Base-by-base conservation (phyloP, 2,797 vertebrate genomes). In the Numenius phaeopus region DNA sequence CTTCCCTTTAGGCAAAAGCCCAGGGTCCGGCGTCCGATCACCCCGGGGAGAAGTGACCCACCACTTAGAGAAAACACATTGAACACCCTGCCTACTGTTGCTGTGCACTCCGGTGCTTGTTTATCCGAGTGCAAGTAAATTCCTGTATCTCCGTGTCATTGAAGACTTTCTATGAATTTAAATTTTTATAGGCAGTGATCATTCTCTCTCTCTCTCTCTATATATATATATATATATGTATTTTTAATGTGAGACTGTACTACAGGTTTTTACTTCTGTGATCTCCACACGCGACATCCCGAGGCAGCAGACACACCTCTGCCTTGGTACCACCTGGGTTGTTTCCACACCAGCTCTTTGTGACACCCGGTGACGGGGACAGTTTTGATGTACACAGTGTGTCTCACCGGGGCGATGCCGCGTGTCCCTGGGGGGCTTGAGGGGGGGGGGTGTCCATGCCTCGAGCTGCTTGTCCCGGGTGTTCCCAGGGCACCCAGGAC, bases 171-270 rank as follows among this genome's bases (percentile, higher is more conserved):
- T 90, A 70, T 20, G 11, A 47, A 91, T 85, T 94, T 77, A 49
- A 32, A 7, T 81, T 96, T 97, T 94, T 96, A 92, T 87, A 97
- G 91, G 85, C 88, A 94, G 84, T 40, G 29, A 82, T 79, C n/a
- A 5, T 94, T 96, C 97, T 97, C 32, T 27, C 50, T 52, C 49
- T 26, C 49, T 50, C 22, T 59, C 21, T 34, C 57, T 97, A 77
- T 95, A 69, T 95, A 32, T 22, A 10, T 32, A 5, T 26, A 18
- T 23, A 5, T 11, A 8, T 14, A 10, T 32, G 93, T 94, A 66
- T 92, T 94, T 96, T 92, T 89, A 84, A 93, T 78, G 50, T 87
- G 78, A 73, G 87, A 42, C 26, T 22, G 46, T 50, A 29, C 2
- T 18, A 16, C 23, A 80, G 34, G 37, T 84, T 95, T 95, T 75